Conservation (phyloP, 2,797 vertebrate species). For the Petrocephalus schoutedeni region DNA sequence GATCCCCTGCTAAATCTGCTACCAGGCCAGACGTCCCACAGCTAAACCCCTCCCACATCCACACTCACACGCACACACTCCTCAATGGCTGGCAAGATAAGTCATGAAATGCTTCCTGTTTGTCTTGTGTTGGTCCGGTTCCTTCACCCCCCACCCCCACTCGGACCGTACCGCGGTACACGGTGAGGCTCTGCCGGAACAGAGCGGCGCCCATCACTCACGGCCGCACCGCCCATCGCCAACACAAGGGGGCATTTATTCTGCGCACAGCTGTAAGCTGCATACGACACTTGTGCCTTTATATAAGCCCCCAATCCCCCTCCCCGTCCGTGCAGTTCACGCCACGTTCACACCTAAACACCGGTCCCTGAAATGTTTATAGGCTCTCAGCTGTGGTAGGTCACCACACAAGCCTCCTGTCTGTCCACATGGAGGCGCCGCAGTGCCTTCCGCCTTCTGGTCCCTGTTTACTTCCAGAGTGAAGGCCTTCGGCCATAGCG, state of each 20-base stretch:
- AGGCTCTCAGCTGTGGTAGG: background rate
- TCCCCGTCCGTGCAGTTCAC: background rate
- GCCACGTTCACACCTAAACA: background rate
- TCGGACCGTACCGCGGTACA: background rate
- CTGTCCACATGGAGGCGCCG: background rate
- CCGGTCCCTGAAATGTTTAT: background rate
- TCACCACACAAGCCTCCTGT: background rate
- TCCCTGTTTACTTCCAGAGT: too few species aligned
- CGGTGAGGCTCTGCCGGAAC: background rate
- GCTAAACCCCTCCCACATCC: background rate
- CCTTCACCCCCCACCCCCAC: background rate
- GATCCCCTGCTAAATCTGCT: background rate
- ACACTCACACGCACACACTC: background rate
- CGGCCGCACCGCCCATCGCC: background rate
- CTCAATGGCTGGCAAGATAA: background rate
- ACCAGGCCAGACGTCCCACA: background rate
- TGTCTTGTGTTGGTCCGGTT: background rate
- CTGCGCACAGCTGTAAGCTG: background rate
- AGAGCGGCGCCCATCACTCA: background rate
- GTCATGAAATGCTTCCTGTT: background rate
- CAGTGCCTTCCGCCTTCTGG: background rate
- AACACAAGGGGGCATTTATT: constrained; percentile 4
- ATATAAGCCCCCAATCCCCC: background rate
- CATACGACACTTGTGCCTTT: background rate
- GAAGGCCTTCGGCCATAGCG: background rate